Conservation (phyloP, 2,113 vertebrate species). For the Cottus gobio region DNA sequence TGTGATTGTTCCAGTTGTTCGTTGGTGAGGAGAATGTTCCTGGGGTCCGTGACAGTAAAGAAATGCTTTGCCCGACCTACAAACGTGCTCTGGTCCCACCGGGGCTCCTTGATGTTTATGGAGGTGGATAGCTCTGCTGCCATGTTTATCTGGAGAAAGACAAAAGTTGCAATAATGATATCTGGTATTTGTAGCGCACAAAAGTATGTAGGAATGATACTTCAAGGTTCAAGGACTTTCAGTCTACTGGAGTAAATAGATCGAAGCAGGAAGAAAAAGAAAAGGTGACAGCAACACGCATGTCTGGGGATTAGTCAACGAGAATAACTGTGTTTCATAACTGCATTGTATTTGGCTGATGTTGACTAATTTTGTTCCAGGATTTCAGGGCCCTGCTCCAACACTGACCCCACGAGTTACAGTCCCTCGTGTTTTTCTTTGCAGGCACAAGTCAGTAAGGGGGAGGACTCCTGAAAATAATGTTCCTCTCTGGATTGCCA, state of each 20-base stretch:
- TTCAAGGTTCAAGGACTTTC: background rate
- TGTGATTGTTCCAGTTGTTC: slow-evolving; percentile 88
- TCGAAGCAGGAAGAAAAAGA: background rate
- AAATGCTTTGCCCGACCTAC: slow-evolving; percentile 93
- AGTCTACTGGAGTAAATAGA: background rate
- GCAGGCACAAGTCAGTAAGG: slow-evolving; percentile 23
- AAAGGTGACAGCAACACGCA: background rate
- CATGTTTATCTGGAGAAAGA: slow-evolving; percentile 85
- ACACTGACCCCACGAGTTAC: background rate
- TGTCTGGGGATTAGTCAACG: background rate
- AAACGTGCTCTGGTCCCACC: slow-evolving; percentile 98
- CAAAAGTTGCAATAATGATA: background rate
- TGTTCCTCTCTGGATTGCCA: slow-evolving; percentile 42
- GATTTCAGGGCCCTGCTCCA: slow-evolving; percentile 10
- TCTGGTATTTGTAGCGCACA: background rate
- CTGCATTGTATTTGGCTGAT: background rate
- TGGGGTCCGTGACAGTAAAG: slow-evolving; percentile 97
- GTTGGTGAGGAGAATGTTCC: slow-evolving; percentile 92
- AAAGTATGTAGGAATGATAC: background rate
- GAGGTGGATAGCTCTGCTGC: slow-evolving; percentile 88
- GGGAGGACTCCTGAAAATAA: slow-evolving; percentile 43
- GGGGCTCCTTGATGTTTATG: slow-evolving; percentile 96
- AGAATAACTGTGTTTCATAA: background rate
- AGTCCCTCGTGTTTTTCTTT: background rate
- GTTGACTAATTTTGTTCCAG: background rate